Conservation (phyloP, 1,140 invertebrate species). For the Diploscapter pachys region DNA sequence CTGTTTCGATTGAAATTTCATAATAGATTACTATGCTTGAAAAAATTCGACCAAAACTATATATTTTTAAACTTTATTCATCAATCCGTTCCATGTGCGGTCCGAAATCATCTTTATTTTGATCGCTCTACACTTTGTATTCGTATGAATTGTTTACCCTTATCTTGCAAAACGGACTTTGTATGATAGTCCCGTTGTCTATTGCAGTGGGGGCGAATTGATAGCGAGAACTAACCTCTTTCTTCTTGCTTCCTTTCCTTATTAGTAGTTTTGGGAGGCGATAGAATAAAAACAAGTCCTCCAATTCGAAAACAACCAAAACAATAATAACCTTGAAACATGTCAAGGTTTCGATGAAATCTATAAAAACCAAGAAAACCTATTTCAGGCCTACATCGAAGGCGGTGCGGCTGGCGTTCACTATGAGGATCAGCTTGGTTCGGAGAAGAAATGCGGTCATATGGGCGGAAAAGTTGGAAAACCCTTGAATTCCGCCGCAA, state of each 20-base stretch:
- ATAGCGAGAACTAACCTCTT: not conserved
- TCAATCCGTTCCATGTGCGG: too few relatives aligned
- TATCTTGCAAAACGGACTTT: too few relatives aligned
- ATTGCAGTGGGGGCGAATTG: too few relatives aligned
- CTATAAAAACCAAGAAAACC: not conserved
- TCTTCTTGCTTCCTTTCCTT: not conserved
- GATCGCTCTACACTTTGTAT: too few relatives aligned
- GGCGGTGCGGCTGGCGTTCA: constrained; percentile 60
- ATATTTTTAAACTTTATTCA: too few relatives aligned
- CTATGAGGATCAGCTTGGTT: constrained; percentile 61
- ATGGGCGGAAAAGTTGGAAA: constrained; percentile 58
- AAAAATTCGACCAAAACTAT: too few relatives aligned
- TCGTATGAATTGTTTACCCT: too few relatives aligned
- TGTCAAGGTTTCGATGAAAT: not conserved
- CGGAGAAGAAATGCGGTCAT: constrained; percentile 61
- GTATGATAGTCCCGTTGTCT: too few relatives aligned
- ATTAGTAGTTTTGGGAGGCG: not conserved
- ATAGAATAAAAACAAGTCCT: not conserved
- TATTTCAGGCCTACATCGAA: constrained; percentile 59
- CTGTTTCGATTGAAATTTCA: too few relatives aligned
- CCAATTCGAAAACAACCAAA: not conserved
- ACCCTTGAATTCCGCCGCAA: not conserved
- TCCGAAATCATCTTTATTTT: too few relatives aligned
- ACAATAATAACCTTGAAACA: not conserved
- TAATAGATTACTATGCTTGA: too few relatives aligned